Evolutionary conservation across 2,797 vertebrate species (phyloP).

Genomic region (Serranus cabrilla): DNA sequence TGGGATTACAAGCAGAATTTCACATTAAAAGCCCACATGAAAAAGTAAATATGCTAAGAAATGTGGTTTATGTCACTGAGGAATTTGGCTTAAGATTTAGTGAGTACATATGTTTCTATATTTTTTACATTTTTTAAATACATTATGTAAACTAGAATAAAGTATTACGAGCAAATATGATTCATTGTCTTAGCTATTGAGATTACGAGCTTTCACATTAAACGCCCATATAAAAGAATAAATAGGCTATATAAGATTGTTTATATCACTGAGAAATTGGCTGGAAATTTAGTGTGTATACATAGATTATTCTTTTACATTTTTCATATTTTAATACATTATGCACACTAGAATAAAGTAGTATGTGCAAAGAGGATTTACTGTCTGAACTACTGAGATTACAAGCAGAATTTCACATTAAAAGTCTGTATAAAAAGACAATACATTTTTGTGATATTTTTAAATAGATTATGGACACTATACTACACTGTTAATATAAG

Average conservation of each 20-base stretch:
- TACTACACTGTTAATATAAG: not conserved
- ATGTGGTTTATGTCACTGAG: slow-evolving; percentile 1
- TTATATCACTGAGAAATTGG: not conserved
- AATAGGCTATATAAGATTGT: slow-evolving; percentile 4
- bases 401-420: not conserved
- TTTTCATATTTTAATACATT: too few species aligned
- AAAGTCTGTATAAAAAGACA: too few species aligned
- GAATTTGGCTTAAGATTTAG: not conserved
- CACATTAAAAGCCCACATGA: not conserved
- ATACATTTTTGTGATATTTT: too few species aligned
- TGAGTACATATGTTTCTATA: not conserved
- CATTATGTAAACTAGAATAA: too few species aligned
- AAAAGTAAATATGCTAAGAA: slow-evolving; percentile 6
- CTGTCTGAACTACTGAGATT: slow-evolving; percentile 2
- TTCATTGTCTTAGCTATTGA: slow-evolving; percentile 1
- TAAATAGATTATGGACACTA: not conserved
- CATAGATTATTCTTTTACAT: too few species aligned
- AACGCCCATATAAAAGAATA: not conserved
- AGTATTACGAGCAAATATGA: not conserved
- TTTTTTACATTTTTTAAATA: not conserved
- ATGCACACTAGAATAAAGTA: too few species aligned
- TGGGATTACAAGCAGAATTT: not conserved
- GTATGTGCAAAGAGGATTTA: not conserved
- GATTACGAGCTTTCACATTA: not conserved
- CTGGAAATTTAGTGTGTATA: not conserved